phyloP scores from a whole-genome alignment of 2,888 invertebrate genomes.

The Sarcophaga caerulescens region DNA sequence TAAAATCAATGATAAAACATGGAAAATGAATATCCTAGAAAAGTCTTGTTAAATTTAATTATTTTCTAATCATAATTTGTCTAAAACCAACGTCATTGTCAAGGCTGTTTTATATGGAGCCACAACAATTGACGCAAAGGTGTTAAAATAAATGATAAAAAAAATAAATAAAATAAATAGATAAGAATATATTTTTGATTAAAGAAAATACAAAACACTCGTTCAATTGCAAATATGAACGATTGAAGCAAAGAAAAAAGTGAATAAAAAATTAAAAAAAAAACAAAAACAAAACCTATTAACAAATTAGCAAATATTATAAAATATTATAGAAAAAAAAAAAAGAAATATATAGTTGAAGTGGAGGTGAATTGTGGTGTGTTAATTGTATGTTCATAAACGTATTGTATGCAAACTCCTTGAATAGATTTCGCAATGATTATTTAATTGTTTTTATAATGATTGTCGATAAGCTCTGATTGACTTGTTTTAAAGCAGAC shows the following conservation, averaged over 20 bases:
- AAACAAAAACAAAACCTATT: background rate
- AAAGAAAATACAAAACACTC: background rate
- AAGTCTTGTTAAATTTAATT: background rate
- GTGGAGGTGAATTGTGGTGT: background rate
- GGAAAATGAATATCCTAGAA: too few species aligned
- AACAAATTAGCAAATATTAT: constrained; percentile 6
- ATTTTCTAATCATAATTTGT: background rate
- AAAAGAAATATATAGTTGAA: background rate
- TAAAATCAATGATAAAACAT: too few species aligned
- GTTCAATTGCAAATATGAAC: background rate
- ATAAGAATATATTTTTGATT: background rate
- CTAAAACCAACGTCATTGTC: constrained; percentile 27
- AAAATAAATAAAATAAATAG: constrained; percentile 11
- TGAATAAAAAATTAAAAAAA: constrained; percentile 25
- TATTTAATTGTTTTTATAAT: constrained; percentile 40
- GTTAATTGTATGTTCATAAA: constrained; percentile 23
- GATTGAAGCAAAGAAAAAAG: background rate
- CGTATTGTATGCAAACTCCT: background rate
- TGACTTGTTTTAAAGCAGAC: background rate
- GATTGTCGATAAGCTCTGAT: background rate
- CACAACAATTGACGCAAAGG: constrained; percentile 21
- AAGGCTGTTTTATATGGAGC: constrained; percentile 17
- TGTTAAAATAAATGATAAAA: constrained; percentile 14
- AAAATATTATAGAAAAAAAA: background rate
- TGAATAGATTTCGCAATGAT: constrained; percentile 19